A percentile compares a stretch with the other conserved stretches of the same genome.
These are phyloP conservation scores for Nasonia oneida DNA, from an alignment of 2,888 invertebrate genomes.

Conservation along the genomic window DNA sequence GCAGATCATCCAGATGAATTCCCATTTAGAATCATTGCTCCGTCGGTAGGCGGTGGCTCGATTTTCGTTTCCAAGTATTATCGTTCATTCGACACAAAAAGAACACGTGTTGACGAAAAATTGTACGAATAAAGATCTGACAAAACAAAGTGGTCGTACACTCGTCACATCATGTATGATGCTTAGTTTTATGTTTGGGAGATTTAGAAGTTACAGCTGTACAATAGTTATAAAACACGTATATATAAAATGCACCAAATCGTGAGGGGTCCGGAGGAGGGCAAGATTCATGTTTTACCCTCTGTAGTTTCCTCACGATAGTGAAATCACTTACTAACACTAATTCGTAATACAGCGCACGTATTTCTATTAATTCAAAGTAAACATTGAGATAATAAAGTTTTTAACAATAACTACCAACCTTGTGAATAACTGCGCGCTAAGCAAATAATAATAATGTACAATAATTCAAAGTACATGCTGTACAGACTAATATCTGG, in stretches of 20 bases:
- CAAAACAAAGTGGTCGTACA: conserved; percentile 22
- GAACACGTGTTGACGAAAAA: neutral
- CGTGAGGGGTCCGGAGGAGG: conserved; percentile 22
- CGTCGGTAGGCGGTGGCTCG: neutral
- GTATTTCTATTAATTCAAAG: conserved; percentile 40
- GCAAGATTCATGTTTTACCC: conserved; percentile 17
- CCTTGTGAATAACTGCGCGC: conserved; percentile 49
- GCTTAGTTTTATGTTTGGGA: conserved; percentile 10
- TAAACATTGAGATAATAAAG: conserved; percentile 27
- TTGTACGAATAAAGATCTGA: neutral
- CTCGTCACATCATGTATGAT: neutral
- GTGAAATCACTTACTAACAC: conserved; percentile 54
- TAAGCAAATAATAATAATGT: conserved; percentile 61
- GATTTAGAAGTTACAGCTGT: conserved; percentile 26
- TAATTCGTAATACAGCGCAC: conserved; percentile 40
- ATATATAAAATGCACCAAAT: conserved; percentile 35
- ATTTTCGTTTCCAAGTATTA: neutral
- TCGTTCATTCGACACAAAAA: neutral
- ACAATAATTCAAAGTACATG: conserved; percentile 44
- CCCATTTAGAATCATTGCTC: neutral
- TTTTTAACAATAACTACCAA: conserved; percentile 48
- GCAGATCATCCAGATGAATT: neutral
- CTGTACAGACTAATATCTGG: conserved; percentile 35
- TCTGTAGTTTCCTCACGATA: conserved; percentile 29
- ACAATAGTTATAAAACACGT: conserved; percentile 20